Evolutionary conservation across 2,888 invertebrate species (phyloP).

Genomic region (Apotomis turbidana): DNA sequence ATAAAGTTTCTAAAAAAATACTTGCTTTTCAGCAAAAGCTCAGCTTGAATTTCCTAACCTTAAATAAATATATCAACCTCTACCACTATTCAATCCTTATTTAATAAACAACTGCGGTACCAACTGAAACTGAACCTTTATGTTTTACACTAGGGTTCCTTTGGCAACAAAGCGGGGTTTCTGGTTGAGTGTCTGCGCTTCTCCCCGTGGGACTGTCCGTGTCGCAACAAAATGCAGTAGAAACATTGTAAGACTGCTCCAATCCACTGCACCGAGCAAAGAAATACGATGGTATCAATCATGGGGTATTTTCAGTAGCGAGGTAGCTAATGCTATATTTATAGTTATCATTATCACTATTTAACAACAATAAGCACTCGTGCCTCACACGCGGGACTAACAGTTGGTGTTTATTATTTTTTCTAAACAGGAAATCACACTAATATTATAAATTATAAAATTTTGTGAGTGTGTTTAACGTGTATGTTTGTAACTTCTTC

Average conservation of each 20-base stretch:
- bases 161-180: neutral
- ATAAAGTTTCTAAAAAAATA: too few relatives aligned
- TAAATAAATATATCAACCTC: neutral
- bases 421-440: too few relatives aligned
- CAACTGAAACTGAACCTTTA: neutral
- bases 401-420: too few relatives aligned
- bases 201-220: constrained; percentile 9
- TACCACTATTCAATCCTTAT: constrained; percentile 3
- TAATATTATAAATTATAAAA: too few relatives aligned
- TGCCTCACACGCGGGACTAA: too few relatives aligned
- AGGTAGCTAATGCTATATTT: too few relatives aligned
- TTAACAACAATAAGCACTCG: too few relatives aligned
- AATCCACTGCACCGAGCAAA: neutral
- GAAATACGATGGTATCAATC: neutral
- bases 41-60: neutral
- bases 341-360: too few relatives aligned
- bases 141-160: neutral
- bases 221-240: constrained; percentile 7
- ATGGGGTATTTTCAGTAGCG: too few relatives aligned
- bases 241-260: constrained; percentile 16
- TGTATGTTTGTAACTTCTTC: too few relatives aligned
- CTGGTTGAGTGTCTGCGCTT: neutral
- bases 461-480: too few relatives aligned
- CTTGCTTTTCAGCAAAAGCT: too few relatives aligned
- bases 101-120: neutral